Conservation (phyloP, 1,140 invertebrate genomes). For the Panulirus ornatus region DNA sequence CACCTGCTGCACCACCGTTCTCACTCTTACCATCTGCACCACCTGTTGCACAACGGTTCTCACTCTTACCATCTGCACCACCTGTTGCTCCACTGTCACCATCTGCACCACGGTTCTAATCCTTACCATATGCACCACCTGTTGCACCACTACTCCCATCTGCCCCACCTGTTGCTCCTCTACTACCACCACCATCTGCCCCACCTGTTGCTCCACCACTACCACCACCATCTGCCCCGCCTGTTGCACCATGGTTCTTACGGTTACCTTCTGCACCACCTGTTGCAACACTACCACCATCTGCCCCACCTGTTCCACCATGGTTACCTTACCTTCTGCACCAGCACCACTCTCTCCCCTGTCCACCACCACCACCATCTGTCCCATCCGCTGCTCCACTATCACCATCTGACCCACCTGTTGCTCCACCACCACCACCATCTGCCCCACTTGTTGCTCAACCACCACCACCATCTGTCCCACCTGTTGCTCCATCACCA, state of each 20-base stretch:
- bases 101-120: no score
- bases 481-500: neutral
- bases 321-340: neutral
- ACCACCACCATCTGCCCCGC: neutral
- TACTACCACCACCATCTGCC: neutral
- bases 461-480: neutral
- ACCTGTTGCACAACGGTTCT: no score
- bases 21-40: no score
- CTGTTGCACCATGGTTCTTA: neutral
- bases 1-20: no score
- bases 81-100: no score
- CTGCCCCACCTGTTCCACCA: neutral
- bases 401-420: neutral
- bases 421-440: neutral
- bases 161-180: neutral
- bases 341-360: neutral
- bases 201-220: neutral
- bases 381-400: neutral
- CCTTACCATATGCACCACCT: no score
- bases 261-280: neutral
- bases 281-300: neutral
- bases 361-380: conserved; percentile 11
- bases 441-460: neutral
- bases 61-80: no score
- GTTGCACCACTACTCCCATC: neutral